Evolutionary conservation across 2,888 invertebrate genomes (phyloP), one percentile per base, ranked within the genome.

Genomic region (Iphiclides podalirius): DNA sequence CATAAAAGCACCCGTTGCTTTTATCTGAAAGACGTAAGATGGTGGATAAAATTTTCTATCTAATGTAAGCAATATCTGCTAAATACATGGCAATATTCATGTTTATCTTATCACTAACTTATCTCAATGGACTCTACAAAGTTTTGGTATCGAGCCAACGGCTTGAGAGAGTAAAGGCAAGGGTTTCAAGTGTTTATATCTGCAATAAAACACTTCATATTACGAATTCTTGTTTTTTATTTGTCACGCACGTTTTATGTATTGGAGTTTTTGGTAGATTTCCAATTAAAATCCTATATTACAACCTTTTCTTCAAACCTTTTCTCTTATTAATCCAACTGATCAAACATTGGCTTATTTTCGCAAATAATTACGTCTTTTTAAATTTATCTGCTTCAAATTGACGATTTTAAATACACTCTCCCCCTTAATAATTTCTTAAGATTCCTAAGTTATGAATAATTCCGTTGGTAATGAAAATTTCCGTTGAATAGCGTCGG

Each of bases 401-500:
- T 26, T 4, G 8, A 26, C 9, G 26, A 26, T 26, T 26, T 7
- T 26, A 26, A 26, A 26, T 9, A 26, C 6, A 26, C 9, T 26
- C 26, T n/a, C 26, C 26, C 26, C 8, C 6, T 26, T 8, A 26
- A 26, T 26, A 26, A 26, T 26, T 26, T 26, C 26, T 9, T 40
- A 28, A 14, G 15, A 28, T 7, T 15, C n/a, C 8, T 11, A 31
- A 33, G 41, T 31, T 31, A 31, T 31, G 9, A 12, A 14, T 40
- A 38, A 40, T 31, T 4, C 16, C 16, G 11, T 28, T n/a, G 12
- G 15, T 4, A 43, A 43, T 1, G 15, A 23, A 35, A 43, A 11
- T 44, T 45, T 15, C 12, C 7, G 26, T 9, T 6, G 9, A 37
- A 37, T 45, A 20, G 23, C 28, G 16, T 36, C 15, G 15, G 35